A percentile compares a stretch with the other conserved stretches of the same genome.
Conservation (phyloP, 2,113 vertebrate species). For the Campylorhamphus procurvoides region DNA sequence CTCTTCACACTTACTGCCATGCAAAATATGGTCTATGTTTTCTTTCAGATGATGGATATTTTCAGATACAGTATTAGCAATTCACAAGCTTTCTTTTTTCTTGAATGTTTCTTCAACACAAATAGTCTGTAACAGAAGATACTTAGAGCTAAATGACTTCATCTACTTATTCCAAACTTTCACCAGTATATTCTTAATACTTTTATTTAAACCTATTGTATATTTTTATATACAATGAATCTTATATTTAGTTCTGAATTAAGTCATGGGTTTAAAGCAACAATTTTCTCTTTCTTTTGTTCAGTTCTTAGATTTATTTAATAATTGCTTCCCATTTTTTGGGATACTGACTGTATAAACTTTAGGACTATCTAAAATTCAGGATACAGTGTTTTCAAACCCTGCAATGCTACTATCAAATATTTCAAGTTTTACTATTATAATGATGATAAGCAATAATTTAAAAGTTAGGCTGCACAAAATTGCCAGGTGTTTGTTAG, state of each 20-base stretch:
- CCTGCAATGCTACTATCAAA: background rate
- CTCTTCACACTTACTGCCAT: background rate
- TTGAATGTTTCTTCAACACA: background rate
- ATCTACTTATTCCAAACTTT: background rate
- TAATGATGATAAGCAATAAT: background rate
- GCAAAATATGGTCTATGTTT: background rate
- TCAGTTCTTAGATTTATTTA: background rate
- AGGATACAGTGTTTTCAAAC: background rate
- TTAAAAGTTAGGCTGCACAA: background rate
- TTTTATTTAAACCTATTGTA: background rate
- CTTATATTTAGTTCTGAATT: background rate
- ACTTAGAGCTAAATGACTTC: background rate
- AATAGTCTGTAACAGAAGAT: background rate
- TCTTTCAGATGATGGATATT: background rate
- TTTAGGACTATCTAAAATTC: background rate
- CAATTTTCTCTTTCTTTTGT: accelerated
- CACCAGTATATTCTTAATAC: background rate
- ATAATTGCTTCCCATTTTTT: background rate
- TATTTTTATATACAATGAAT: background rate
- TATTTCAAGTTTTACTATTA: background rate
- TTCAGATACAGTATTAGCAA: background rate
- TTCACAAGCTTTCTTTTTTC: background rate
- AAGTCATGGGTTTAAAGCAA: background rate
- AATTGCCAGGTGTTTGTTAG: background rate
- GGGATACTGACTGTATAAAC: background rate